phyloP scores from a whole-genome alignment of 2,888 invertebrate genomes.

The Notodromas monacha region DNA sequence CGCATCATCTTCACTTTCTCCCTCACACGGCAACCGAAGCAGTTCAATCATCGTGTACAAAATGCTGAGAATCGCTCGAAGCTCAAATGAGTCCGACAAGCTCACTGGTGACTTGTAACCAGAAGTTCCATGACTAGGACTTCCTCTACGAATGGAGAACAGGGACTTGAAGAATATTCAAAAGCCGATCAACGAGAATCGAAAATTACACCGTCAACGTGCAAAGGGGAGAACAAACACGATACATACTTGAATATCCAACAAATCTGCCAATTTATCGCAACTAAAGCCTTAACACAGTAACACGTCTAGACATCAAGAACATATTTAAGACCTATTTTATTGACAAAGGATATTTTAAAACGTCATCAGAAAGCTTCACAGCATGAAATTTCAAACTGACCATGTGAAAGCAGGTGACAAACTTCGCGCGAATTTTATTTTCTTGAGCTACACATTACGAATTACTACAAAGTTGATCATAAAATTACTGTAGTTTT shows the following conservation, averaged over 20 bases:
- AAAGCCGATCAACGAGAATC: slow-evolving; percentile 5
- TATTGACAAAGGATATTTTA: no score
- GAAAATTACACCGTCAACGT: slow-evolving; percentile 2
- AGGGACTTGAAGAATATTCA: background rate
- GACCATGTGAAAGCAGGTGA: no score
- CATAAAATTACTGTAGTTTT: no score
- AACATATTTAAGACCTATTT: no score
- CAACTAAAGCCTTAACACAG: no score
- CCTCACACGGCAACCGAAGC: slow-evolving; percentile 24
- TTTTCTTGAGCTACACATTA: no score
- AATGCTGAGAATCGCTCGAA: slow-evolving; percentile 66
- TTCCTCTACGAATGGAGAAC: background rate
- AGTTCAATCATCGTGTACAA: slow-evolving; percentile 84
- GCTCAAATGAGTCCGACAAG: slow-evolving; percentile 58
- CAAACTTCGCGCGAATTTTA: no score
- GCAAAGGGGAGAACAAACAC: background rate
- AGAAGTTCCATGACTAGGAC: slow-evolving; percentile 1
- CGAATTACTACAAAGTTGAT: no score
- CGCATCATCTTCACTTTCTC: slow-evolving; percentile 14
- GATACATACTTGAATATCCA: background rate
- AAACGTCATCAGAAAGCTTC: no score
- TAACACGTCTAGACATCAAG: no score
- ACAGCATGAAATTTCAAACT: no score
- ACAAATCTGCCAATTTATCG: no score
- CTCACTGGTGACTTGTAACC: slow-evolving; percentile 35